These are phyloP conservation scores for Blomia tropicalis DNA, from an alignment of 2,888 invertebrate genomes.

Conservation along the genomic window DNA sequence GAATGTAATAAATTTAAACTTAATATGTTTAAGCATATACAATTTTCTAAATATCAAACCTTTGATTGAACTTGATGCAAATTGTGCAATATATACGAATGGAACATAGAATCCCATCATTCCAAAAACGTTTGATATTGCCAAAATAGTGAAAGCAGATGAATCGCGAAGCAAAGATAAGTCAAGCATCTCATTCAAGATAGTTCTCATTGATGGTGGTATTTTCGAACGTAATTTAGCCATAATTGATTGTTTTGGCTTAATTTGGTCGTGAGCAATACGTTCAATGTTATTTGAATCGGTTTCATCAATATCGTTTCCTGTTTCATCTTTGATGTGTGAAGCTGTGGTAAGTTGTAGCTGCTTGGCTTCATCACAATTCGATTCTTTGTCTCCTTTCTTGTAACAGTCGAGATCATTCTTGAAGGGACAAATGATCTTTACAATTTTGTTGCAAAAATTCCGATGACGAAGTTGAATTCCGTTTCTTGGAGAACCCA, in stretches of 20 bases:
- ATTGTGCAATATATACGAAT: constrained; percentile 79
- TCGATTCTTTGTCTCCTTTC: neutral
- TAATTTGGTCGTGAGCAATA: neutral
- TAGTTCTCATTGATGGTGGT: constrained; percentile 20
- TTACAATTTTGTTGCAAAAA: constrained; percentile 5
- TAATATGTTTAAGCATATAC: neutral
- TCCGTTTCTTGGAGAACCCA: neutral
- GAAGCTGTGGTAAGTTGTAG: neutral
- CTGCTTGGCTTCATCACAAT: neutral
- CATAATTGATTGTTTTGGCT: neutral
- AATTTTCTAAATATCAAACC: constrained; percentile 29
- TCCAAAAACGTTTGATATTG: constrained; percentile 83
- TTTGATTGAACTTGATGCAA: constrained; percentile 50
- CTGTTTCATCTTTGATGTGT: neutral
- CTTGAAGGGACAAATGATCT: constrained; percentile 6
- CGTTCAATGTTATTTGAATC: neutral
- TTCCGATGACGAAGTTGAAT: neutral
- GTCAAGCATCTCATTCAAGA: constrained; percentile 71
- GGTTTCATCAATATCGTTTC: neutral
- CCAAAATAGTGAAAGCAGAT: constrained; percentile 69
- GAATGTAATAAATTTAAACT: neutral
- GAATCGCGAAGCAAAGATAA: constrained; percentile 69
- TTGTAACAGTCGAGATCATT: constrained; percentile 8
- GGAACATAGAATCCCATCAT: constrained; percentile 95
- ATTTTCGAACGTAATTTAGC: constrained; percentile 30